Conservation (phyloP, 2,888 invertebrate genomes). For the Nomada flava region DNA sequence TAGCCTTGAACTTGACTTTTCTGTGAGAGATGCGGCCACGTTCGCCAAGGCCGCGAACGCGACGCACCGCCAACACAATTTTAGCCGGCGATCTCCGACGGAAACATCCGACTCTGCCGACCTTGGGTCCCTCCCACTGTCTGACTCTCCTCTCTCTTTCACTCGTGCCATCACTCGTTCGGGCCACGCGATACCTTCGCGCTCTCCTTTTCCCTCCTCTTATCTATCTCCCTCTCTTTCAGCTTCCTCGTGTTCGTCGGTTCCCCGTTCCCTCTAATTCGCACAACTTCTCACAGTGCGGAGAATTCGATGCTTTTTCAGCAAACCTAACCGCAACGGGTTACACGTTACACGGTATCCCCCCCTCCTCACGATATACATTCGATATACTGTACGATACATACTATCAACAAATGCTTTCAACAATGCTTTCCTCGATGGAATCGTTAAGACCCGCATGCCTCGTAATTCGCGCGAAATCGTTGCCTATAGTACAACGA, state of each 20-base stretch:
- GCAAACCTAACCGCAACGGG: neutral
- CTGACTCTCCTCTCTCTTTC: constrained; percentile 42
- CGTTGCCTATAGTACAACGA: constrained; percentile 1
- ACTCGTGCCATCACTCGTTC: constrained; percentile 6
- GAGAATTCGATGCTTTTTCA: neutral
- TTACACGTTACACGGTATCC: neutral
- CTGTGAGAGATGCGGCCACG: constrained; percentile 64
- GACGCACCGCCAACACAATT: constrained; percentile 69
- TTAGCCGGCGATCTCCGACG: constrained; percentile 78
- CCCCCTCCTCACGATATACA: neutral
- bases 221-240: constrained; percentile 21
- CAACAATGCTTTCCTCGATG: constrained; percentile 14
- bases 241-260: constrained; percentile 39
- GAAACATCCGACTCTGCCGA: constrained; percentile 77
- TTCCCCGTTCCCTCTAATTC: constrained; percentile 5
- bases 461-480: constrained; percentile 12
- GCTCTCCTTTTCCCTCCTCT: constrained; percentile 31
- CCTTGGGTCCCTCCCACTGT: constrained; percentile 67
- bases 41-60: constrained; percentile 69
- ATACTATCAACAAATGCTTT: no score
- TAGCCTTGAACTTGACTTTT: constrained; percentile 84
- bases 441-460: constrained; percentile 34
- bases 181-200: neutral
- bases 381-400: neutral
- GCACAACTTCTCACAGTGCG: neutral